Evolutionary conservation across 2,113 vertebrate genomes (phyloP).

Genomic region (Muscicapa adusta): DNA sequence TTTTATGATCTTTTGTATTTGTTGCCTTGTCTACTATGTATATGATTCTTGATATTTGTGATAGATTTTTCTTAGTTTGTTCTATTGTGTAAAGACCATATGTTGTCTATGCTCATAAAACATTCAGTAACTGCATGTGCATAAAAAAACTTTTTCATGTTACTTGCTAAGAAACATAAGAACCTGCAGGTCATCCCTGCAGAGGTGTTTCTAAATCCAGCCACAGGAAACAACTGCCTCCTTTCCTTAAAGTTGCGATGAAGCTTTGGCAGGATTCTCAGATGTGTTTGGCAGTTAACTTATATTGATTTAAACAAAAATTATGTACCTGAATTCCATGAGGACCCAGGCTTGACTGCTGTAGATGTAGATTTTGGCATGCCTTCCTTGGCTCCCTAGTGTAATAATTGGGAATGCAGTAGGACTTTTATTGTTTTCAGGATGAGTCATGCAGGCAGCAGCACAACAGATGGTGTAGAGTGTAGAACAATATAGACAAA

Average conservation of each 20-base stretch:
- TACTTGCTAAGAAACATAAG: background rate
- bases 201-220: constrained; percentile 42
- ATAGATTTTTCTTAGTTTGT: background rate
- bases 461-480: constrained; percentile 10
- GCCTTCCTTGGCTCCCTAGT: background rate
- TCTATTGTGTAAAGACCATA: background rate
- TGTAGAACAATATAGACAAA: constrained; percentile 28
- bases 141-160: background rate
- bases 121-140: background rate
- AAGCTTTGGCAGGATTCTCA: constrained; percentile 33
- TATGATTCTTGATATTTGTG: constrained; percentile 2
- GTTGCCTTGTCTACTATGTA: background rate
- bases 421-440: constrained; percentile 43
- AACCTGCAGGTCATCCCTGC: constrained; percentile 6
- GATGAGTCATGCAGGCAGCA: constrained; percentile 50
- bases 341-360: constrained; percentile 5
- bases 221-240: constrained; percentile 8
- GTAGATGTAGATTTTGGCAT: constrained; percentile 12
- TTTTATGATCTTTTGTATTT: constrained; percentile 46
- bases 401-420: background rate
- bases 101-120: constrained; percentile 14
- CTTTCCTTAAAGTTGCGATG: background rate
- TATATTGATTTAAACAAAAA: constrained; percentile 37
- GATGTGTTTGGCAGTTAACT: constrained; percentile 11
- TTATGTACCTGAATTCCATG: constrained; percentile 23